Conservation (phyloP, 2,797 vertebrate species). For the Amniataba percoides region DNA sequence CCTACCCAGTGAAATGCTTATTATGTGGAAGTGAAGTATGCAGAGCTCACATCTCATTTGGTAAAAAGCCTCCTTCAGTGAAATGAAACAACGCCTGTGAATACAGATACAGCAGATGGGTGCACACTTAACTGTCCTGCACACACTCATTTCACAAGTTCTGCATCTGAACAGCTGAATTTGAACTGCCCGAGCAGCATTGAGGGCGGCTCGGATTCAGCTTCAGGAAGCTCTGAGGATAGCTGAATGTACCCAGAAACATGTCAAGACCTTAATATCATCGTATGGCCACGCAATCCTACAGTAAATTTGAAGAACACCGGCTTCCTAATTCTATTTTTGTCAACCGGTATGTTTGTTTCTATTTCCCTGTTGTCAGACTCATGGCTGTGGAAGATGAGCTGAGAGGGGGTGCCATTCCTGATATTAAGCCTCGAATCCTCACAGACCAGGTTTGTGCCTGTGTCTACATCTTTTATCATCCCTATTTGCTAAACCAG, state of each 20-base stretch:
- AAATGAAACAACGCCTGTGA: conserved; percentile 4
- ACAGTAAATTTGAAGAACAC: conserved; percentile 78
- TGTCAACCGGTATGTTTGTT: conserved; percentile 81
- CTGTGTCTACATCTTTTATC: conserved; percentile 81
- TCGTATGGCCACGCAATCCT: conserved; percentile 72
- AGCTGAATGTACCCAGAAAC: conserved; percentile 49
- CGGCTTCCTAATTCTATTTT: conserved; percentile 82
- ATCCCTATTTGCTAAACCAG: conserved; percentile 72
- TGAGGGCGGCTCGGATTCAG: conserved; percentile 57
- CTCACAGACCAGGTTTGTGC: conserved; percentile 96
- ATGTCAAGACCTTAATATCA: conserved; percentile 78
- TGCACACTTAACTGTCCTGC: conserved; percentile 35
- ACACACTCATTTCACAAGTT: conserved; percentile 53
- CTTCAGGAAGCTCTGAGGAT: conserved; percentile 55
- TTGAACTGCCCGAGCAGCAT: conserved; percentile 36
- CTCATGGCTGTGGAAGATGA: conserved; percentile 99
- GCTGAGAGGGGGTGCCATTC: conserved; percentile 94
- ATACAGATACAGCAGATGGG: conserved; percentile 30
- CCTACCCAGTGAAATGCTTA: conserved; percentile 9
- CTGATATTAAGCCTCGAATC: conserved; percentile 95
- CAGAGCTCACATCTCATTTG: conserved; percentile 13
- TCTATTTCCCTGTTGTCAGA: conserved; percentile 88
- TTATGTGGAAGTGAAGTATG: neutral
- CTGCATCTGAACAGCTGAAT: conserved; percentile 52
- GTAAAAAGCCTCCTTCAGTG: conserved; percentile 13